Base-by-base conservation (phyloP, 1,140 invertebrate species). In the Solen grandis region DNA sequence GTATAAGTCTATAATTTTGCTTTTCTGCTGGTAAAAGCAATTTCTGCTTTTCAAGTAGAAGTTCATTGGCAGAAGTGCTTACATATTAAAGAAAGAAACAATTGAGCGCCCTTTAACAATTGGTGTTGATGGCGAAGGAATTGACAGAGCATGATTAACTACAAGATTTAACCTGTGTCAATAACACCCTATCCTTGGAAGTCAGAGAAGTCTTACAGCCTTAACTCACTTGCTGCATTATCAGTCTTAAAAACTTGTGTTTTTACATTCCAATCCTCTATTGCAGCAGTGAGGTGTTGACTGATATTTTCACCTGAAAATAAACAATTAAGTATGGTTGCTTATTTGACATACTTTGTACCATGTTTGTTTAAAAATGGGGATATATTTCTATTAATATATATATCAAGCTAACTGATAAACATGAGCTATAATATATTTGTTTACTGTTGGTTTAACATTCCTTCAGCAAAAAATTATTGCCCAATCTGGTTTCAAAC, bases 151-250 rank as follows among this genome's bases (percentile, higher is more conserved):
- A 70, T 75, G n/a, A n/a, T n/a, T n/a, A n/a, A n/a, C n/a, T n/a
- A n/a, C n/a, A n/a, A n/a, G n/a, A n/a, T n/a, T n/a, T 19, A 82
- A 54, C 3, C 72, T 25, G 52, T 82, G 73, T 1, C 72, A 63
- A 70, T 82, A 82, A 54, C 65, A 82, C 0, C 73, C 80, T 38
- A 82, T 62, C 10, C 65, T 22, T n/a, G 8, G 27, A 63, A 50
- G 70, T 1, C 46, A 22, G 25, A 81, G 25, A 2, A 75, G 33
- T 33, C 69, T 50, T 57, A 57, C 52, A 13, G 70, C 60, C 27
- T 75, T 75, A 33, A n/a, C n/a, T 81, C 70, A 36, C 69, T 75
- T 29, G 70, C 62, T 19, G 78, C 63, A 60, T 81, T 81, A 50
- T 81, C 70, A n/a, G 79, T 66, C 22, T 50, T 52, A 19, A 60